A percentile compares a stretch with the other conserved stretches of the same genome.
Evolutionary conservation across 1,140 invertebrate genomes (phyloP).

Genomic region (Triops cancriformis): DNA sequence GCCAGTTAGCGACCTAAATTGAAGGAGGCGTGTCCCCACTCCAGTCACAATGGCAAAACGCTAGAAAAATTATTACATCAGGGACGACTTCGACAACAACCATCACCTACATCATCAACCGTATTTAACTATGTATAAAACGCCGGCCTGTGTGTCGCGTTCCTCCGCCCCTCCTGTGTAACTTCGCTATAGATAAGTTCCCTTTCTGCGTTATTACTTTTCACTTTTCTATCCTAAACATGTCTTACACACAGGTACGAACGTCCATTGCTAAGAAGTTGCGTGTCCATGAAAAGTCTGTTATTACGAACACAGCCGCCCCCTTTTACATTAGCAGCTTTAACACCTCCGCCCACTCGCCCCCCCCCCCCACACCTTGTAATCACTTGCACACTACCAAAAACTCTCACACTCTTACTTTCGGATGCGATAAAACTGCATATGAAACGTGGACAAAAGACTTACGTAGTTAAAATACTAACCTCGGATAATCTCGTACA

Average conservation of each 20-base stretch:
- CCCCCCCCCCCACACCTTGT: not conserved
- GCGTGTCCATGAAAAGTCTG: constrained; percentile 3
- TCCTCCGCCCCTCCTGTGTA: not conserved
- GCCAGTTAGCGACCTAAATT: not conserved
- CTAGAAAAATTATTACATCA: not conserved
- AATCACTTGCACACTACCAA: not conserved
- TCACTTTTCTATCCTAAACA: not conserved
- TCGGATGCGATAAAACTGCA: not conserved
- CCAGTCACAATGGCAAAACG: not conserved
- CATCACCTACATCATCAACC: not conserved
- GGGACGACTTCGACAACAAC: not conserved
- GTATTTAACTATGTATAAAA: not conserved
- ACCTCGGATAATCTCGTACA: not conserved
- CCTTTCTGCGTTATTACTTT: not conserved
- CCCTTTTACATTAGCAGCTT: constrained; percentile 13
- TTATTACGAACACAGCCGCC: not conserved
- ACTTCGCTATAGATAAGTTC: not conserved
- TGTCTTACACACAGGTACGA: not conserved
- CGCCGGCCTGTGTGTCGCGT: not conserved
- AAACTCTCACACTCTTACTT: not conserved
- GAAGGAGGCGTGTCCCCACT: not conserved
- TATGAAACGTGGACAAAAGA: not conserved
- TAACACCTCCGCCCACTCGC: not conserved
- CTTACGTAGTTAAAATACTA: not conserved
- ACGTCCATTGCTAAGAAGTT: not conserved